Evolutionary conservation across 1,140 invertebrate genomes (phyloP).

Genomic region (Conus betulinus): DNA sequence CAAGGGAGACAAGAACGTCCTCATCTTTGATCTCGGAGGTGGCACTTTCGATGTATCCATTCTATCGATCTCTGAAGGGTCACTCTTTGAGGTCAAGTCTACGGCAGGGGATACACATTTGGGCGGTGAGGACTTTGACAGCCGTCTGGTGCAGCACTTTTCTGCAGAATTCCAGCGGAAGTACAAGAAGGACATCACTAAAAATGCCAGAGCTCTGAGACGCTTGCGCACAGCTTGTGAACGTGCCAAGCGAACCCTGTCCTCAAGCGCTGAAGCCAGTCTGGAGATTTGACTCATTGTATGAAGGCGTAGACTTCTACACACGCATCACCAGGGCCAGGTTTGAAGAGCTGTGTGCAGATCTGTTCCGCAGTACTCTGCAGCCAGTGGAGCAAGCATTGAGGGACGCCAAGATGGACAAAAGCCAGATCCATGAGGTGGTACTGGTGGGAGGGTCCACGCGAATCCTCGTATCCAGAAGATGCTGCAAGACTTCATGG

Average conservation of each 20-base stretch:
- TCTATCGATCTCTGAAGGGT: conserved; percentile 62
- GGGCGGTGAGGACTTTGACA: conserved; percentile 84
- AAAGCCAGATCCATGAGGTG: conserved; percentile 93
- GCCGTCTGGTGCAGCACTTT: conserved; percentile 89
- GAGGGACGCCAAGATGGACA: conserved; percentile 95
- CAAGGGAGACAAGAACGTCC: conserved; percentile 63
- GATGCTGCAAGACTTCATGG: conserved; percentile 88
- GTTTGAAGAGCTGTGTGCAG: conserved; percentile 85
- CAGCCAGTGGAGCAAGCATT: conserved; percentile 96
- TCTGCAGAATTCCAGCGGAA: conserved; percentile 70
- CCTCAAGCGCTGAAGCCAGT: conserved; percentile 70
- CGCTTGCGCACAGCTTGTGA: conserved; percentile 83
- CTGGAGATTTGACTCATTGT: conserved; percentile 80
- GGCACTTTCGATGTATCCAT: conserved; percentile 69
- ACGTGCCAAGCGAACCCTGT: conserved; percentile 77
- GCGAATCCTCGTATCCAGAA: conserved; percentile 98
- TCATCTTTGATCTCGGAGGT: conserved; percentile 66
- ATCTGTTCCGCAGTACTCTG: conserved; percentile 90
- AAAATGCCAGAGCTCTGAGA: conserved; percentile 65
- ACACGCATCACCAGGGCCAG: conserved; percentile 74
- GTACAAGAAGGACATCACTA: conserved; percentile 66
- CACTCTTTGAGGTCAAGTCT: conserved; percentile 83
- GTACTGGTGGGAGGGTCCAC: conserved; percentile 98
- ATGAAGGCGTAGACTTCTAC: conserved; percentile 82
- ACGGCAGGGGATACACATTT: conserved; percentile 80